Evolutionary conservation across 2,888 invertebrate species (phyloP).

Genomic region (Elysia crispata): DNA sequence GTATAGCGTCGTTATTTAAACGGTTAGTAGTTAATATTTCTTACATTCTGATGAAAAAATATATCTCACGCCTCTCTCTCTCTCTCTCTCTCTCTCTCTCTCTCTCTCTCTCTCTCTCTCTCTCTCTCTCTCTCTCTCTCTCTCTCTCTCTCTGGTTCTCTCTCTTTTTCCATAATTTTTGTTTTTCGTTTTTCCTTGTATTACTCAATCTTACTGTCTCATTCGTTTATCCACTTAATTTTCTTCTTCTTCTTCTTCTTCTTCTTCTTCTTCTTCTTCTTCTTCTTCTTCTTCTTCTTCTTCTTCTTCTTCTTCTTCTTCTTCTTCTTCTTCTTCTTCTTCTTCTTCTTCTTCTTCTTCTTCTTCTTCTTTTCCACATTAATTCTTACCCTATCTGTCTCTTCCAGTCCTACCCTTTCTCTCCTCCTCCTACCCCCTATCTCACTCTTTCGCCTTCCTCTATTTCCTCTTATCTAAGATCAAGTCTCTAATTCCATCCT

Average conservation of each 20-base stretch:
- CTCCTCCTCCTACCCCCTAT: slow-evolving; percentile 1
- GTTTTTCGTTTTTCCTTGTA: neutral
- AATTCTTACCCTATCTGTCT: neutral
- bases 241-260: neutral
- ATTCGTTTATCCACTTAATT: neutral
- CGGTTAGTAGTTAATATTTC: too few species aligned
- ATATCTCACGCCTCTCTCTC: neutral
- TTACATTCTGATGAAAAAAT: too few species aligned
- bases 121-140: neutral
- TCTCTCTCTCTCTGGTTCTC: too few species aligned
- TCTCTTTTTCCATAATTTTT: neutral
- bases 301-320: neutral
- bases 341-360: slow-evolving; percentile 16
- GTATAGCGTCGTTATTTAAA: too few species aligned
- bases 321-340: neutral
- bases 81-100: neutral
- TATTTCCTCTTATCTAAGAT: too few species aligned
- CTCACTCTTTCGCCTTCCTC: too few species aligned
- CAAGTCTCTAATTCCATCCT: too few species aligned
- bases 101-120: neutral
- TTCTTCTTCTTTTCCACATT: neutral
- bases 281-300: neutral
- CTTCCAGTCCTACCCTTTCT: slow-evolving; percentile 1
- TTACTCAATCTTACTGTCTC: neutral
- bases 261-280: neutral